Conservation (phyloP, 2,113 vertebrate genomes). For the Crocuta crocuta region DNA sequence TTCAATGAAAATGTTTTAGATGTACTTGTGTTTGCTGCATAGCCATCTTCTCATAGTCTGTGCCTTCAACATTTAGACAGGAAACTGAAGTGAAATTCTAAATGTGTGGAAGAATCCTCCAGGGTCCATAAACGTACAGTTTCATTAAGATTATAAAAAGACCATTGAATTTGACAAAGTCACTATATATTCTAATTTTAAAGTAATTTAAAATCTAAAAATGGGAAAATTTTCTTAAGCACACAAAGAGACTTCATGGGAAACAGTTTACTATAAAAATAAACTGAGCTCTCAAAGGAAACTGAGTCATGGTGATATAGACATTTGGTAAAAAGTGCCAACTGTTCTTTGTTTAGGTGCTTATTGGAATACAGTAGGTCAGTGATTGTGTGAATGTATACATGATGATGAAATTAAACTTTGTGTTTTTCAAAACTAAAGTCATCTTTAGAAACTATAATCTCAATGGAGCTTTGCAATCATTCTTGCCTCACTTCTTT, state of each 20-base stretch:
- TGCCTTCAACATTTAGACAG: slow-evolving; percentile 30
- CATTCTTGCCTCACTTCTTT: neutral
- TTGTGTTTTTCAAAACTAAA: slow-evolving; percentile 28
- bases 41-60: neutral
- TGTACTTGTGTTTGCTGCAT: neutral
- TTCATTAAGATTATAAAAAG: slow-evolving; percentile 37
- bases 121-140: neutral
- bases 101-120: slow-evolving; percentile 35
- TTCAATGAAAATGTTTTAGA: slow-evolving; percentile 36
- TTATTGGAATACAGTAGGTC: slow-evolving; percentile 29
- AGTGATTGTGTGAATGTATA: slow-evolving; percentile 49
- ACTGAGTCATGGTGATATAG: neutral
- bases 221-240: neutral
- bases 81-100: slow-evolving; percentile 48
- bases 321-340: neutral
- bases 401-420: slow-evolving; percentile 17
- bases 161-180: neutral
- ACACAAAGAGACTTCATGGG: neutral
- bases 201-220: slow-evolving; percentile 38
- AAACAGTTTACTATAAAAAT: slow-evolving; percentile 42
- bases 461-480: neutral
- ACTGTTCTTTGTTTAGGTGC: slow-evolving; percentile 4
- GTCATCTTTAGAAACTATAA: slow-evolving; percentile 7
- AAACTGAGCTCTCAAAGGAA: slow-evolving; percentile 30
- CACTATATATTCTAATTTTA: slow-evolving; percentile 55